Percentiles rank a stretch among this genome's conserved stretches.
phyloP scores from a whole-genome alignment of 2,113 vertebrate genomes.

The Dasyornis broadbenti region DNA sequence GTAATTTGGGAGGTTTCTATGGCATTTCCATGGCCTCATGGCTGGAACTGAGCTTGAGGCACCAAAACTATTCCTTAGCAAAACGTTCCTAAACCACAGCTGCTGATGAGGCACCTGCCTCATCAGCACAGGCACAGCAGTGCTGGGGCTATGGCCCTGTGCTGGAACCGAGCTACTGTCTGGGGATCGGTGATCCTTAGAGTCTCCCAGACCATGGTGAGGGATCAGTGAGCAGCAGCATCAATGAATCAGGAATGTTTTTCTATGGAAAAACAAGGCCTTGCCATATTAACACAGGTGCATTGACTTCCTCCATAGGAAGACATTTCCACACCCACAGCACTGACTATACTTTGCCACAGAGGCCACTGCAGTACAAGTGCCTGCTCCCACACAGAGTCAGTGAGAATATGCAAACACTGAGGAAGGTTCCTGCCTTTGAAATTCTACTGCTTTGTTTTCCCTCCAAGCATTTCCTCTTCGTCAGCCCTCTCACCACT shows the following conservation, averaged over 20 bases:
- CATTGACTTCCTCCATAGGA: background rate
- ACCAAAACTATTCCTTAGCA: background rate
- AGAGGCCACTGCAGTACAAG: background rate
- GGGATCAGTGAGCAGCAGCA: background rate
- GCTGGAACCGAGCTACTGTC: background rate
- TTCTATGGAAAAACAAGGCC: background rate
- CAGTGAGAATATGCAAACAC: background rate
- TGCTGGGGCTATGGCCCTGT: background rate
- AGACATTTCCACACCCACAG: background rate
- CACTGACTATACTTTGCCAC: fast-evolving
- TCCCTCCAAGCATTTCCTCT: background rate
- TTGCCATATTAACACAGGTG: background rate
- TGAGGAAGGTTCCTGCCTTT: background rate
- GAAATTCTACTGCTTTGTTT: background rate
- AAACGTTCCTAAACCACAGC: background rate
- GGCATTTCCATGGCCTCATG: background rate
- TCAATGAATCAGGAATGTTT: background rate
- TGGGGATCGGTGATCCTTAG: background rate
- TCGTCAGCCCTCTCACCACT: fast-evolving
- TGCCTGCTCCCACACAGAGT: background rate
- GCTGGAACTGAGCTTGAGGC: background rate
- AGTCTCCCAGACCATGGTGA: background rate
- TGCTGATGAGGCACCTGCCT: background rate
- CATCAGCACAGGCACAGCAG: background rate
- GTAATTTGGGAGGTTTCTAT: background rate